Base-by-base conservation (phyloP, 2,113 vertebrate genomes). In the Cheirogaleus medius region DNA sequence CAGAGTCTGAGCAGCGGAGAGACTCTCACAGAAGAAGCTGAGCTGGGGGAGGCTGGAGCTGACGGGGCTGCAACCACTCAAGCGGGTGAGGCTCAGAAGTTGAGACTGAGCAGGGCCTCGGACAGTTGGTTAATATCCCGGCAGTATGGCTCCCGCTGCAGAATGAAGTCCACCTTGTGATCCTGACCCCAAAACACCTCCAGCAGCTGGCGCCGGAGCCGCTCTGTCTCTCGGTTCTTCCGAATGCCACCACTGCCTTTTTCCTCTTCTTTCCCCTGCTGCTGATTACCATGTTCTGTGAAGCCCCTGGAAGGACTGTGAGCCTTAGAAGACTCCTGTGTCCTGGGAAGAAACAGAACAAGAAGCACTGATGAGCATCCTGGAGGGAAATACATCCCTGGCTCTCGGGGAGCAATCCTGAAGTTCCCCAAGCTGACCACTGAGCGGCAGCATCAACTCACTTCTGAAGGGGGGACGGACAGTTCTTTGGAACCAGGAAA, bases 181-280 rank as follows among this genome's bases (percentile, higher is more conserved):
- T 99, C 98, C 98, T 99, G 99, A n/a, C 95, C 99, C 0, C 97
- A 98, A 81, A 99, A 99, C 42, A 99, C 98, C 95, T 99, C 98
- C 54, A 98, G 88, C 60, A 99, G 98, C 83, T 98, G 97, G 88
- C 98, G 97, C 86, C 98, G 98, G 0, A 99, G 98, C 76, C 60
- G 82, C 54, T 98, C 97, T 0, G 99, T 99, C 76, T 99, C 99
- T 15, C 91, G 92, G 8, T 78, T 95, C 95, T 97, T 95, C 95
- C 98, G 97, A 80, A 98, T 90, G 71, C 96, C 98, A 42, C 89
- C 13, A 9, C 32, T 69, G 68, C 78, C 95, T 92, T 85, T 95
- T 64, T 97, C 93, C 77, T 94, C 95, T 68, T 94, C 96, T 80
- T 42, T 93, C 58, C 76, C 85, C 76, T 76, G 97, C 68, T 93